Conservation (phyloP, 2,113 vertebrate genomes). For the Plestiodon gilberti region DNA sequence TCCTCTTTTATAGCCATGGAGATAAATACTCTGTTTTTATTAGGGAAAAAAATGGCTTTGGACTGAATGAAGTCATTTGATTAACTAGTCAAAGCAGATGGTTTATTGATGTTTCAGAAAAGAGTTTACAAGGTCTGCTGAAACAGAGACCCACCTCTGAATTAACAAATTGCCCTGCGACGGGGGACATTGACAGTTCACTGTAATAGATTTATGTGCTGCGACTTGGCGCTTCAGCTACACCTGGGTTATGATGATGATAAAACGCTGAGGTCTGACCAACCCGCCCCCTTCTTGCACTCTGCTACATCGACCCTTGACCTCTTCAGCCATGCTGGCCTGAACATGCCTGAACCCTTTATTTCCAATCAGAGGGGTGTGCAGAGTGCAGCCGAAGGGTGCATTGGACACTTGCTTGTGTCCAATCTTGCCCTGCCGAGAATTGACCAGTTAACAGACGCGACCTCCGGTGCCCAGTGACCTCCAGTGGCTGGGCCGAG, state of each 20-base stretch:
- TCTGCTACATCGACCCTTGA: conserved; percentile 78
- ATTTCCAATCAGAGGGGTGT: conserved; percentile 57
- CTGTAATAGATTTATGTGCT: conserved; percentile 83
- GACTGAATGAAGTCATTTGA: conserved; percentile 86
- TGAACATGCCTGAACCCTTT: conserved; percentile 77
- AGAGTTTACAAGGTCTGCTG: conserved; percentile 83
- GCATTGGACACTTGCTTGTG: conserved; percentile 34
- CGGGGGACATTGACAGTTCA: conserved; percentile 81
- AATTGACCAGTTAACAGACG: not conserved
- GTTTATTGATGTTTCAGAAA: conserved; percentile 85
- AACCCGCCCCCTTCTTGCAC: conserved; percentile 77
- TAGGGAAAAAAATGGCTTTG: conserved; percentile 86
- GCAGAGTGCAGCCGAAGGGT: conserved; percentile 12
- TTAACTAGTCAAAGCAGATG: conserved; percentile 86
- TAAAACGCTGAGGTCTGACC: conserved; percentile 78
- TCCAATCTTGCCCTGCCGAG: not conserved
- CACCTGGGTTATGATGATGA: conserved; percentile 82
- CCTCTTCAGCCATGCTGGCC: conserved; percentile 72
- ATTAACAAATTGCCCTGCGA: conserved; percentile 82
- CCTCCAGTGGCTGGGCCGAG: no score
- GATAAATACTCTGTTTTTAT: conserved; percentile 87
- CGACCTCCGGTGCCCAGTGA: not conserved
- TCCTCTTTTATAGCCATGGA: conserved; percentile 86
- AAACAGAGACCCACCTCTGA: conserved; percentile 76
- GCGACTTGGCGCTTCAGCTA: conserved; percentile 75